Percentiles rank a stretch among this genome's conserved stretches.
Evolutionary conservation across 1,140 invertebrate species (phyloP).

Genomic region (Yoshiicerus persimilis): DNA sequence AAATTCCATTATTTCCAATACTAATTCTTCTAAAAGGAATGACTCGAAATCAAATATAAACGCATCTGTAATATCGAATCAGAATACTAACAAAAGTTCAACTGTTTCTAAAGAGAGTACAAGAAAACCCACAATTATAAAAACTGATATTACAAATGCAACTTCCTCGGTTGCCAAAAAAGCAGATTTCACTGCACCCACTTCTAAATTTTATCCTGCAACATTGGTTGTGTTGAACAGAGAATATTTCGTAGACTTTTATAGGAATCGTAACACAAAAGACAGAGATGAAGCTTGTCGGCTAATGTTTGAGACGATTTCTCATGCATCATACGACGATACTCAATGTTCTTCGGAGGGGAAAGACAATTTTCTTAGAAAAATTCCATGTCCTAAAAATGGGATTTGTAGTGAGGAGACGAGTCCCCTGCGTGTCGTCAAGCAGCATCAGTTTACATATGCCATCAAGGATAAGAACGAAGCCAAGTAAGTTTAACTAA

Average conservation of each 20-base stretch:
- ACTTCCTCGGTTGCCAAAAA: not conserved
- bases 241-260: conserved; percentile 83
- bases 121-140: not conserved
- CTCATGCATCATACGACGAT: conserved; percentile 81
- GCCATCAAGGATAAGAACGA: conserved; percentile 83
- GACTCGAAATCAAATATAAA: not conserved
- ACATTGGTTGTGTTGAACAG: conserved; percentile 85
- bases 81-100: not conserved
- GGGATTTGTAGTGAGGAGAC: conserved; percentile 80
- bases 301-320: conserved; percentile 81
- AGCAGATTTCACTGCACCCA: not conserved
- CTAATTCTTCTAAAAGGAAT: not conserved
- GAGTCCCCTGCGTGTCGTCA: conserved; percentile 76
- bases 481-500: conserved; percentile 68
- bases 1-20: not conserved
- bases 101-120: not conserved
- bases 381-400: conserved; percentile 78
- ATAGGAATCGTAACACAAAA: conserved; percentile 68
- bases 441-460: conserved; percentile 89
- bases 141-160: not conserved
- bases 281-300: conserved; percentile 72
- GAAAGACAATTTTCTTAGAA: conserved; percentile 78
- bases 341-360: conserved; percentile 75
- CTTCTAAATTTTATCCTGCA: conserved; percentile 62
- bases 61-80: not conserved